Base-by-base conservation (phyloP, 2,113 vertebrate genomes). In the Tachycineta bicolor region DNA sequence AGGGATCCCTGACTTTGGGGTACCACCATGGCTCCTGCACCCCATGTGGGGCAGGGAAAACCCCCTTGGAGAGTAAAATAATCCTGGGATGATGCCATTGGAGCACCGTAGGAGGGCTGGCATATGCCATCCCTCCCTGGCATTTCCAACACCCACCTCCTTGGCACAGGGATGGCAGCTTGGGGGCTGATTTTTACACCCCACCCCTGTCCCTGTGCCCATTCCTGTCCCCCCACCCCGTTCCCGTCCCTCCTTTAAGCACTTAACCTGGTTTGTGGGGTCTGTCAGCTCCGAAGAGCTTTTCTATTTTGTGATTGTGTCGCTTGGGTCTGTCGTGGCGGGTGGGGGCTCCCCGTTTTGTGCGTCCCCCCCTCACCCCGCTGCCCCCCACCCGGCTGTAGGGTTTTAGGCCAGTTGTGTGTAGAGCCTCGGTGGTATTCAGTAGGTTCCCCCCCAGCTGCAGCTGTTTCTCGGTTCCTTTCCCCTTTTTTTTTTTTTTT, bases 211-310 rank as follows among this genome's bases (percentile, higher is more conserved):
- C 37, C 46, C n/a, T 0, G 11, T 82, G n/a, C 46, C 69, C 46
- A 25, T 81, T 53, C 50, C 47, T 47, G 19, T 78, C 47, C 67
- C 74, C 82, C 56, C 49, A 68, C 71, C 78, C 87, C 6, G 8
- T 76, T 89, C 87, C 76, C 59, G 96, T 93, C 76, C 89, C 91
- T 90, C 93, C 94, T 96, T 96, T 97, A 98, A 98, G 98, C 98
- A 98, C 98, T 98, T 98, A 98, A 93, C 92, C 95, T 68, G 68
- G 96, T 97, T 96, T 79, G 96, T 97, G 97, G 97, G 96, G 95
- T 97, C 93, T 56, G 94, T 93, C 95, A 96, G 95, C 96, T 98
- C 97, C 39, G 47, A 97, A 97, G 95, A 97, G 97, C 97, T 97
- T 97, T 97, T 97, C 94, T 91, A 73, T 87, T 94, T 91, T 29